Base-by-base conservation (phyloP, 2,797 vertebrate species). In the Percopsis omiscomaycus region DNA sequence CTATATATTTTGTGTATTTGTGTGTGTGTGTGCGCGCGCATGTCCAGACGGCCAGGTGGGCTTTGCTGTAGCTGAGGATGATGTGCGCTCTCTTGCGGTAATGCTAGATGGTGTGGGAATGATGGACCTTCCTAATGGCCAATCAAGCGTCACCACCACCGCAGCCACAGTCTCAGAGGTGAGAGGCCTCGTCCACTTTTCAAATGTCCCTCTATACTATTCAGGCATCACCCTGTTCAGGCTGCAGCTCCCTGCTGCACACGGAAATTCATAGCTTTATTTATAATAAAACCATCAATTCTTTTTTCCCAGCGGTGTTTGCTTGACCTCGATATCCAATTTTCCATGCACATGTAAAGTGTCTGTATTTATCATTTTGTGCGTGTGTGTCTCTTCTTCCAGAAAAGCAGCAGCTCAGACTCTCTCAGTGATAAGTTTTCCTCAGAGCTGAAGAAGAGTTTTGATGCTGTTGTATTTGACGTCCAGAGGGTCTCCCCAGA, bases 381-480 rank as follows among this genome's bases (percentile, higher is more conserved):
- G 1, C 56, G 9, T 68, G 10, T 52, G 11, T 72, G 9, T 68
- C 11, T 16, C 42, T n/a, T 56, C 27, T 11, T 61, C 6, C 88
- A 99, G 98, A 97, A 92, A 89, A 96, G 96, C 89, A 99, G 96
- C 94, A 99, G 98, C 88, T 96, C 95, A 0, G 98, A 99, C 78
- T 99, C 97, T 57, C 89, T 99, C 88, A 98, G 96, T 82, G 97
- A 99, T 68, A 97, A 93, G 81, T 95, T 91, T 64, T 96, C 96
- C 22, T 90, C 92, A 16, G 97, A 98, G 77, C 84, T 98, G 85
- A 99, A 97, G 94, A 99, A 99, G 88, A 98, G 98, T 86, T 99
- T 99, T 78, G 98, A 99, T 81, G 98, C 98, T 0, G 97, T 99
- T 67, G 98, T 99, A 10, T 99, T 99, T 64, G 97, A 99, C 63